Conservation (phyloP, 2,888 invertebrate genomes). For the Nemapogon koenigi region DNA sequence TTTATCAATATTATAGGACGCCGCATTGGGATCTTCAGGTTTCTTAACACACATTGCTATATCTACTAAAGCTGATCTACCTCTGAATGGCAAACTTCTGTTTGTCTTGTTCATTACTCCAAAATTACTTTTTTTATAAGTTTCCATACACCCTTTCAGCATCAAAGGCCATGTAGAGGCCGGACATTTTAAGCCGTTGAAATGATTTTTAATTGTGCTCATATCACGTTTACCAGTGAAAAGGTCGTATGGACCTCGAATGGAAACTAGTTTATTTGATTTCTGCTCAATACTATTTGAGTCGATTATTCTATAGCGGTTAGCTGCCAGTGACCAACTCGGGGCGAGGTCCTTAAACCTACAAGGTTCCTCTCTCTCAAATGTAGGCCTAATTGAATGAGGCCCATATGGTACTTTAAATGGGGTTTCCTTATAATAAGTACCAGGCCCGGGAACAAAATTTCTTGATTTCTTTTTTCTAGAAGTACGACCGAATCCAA, state of each 20-base stretch:
- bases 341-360: constrained; percentile 33
- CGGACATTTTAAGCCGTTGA: constrained; percentile 31
- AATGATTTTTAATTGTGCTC: constrained; percentile 59
- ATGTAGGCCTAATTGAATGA: constrained; percentile 35
- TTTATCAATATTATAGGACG: constrained; percentile 34
- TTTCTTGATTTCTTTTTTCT: constrained; percentile 23
- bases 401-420: constrained; percentile 39
- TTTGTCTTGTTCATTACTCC: constrained; percentile 47
- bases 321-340: constrained; percentile 40
- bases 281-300: constrained; percentile 37
- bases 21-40: constrained; percentile 60
- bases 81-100: constrained; percentile 34
- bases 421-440: constrained; percentile 33
- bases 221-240: constrained; percentile 57
- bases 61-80: constrained; percentile 53
- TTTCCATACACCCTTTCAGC: constrained; percentile 34
- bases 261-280: constrained; percentile 38
- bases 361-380: constrained; percentile 41
- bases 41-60: constrained; percentile 48
- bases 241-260: constrained; percentile 45
- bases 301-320: constrained; percentile 43
- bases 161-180: constrained; percentile 46
- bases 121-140: constrained; percentile 32
- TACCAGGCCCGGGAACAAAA: constrained; percentile 37
- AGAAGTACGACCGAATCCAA: constrained; percentile 38